These are phyloP conservation scores for Argya squamiceps DNA, from an alignment of 2,797 vertebrate species.

Conservation along the genomic window DNA sequence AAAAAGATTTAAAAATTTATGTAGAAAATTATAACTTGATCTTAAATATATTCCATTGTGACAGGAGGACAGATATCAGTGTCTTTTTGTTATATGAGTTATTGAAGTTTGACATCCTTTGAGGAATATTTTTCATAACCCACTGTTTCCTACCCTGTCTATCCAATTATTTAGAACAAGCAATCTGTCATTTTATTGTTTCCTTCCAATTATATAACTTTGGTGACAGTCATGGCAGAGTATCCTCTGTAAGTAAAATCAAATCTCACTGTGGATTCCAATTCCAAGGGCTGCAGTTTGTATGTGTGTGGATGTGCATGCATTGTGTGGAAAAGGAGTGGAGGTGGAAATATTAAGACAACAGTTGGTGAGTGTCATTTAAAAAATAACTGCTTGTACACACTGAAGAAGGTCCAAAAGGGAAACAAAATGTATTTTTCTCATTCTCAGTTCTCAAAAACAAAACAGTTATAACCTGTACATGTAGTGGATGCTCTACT, in stretches of 20 bases:
- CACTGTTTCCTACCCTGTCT: constrained; percentile 63
- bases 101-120: constrained; percentile 68
- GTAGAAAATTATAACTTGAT: constrained; percentile 37
- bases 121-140: constrained; percentile 73
- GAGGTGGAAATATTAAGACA: background rate
- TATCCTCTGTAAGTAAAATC: constrained; percentile 38
- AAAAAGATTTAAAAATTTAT: constrained; percentile 27
- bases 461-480: background rate
- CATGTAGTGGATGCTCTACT: background rate
- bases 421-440: background rate
- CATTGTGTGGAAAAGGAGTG: background rate
- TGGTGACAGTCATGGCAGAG: constrained; percentile 65
- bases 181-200: constrained; percentile 76
- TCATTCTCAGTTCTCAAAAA: background rate
- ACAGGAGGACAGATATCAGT: constrained; percentile 48
- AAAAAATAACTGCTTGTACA: background rate
- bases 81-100: constrained; percentile 64
- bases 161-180: constrained; percentile 76
- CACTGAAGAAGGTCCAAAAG: background rate
- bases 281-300: constrained; percentile 15
- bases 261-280: background rate
- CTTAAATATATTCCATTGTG: constrained; percentile 41
- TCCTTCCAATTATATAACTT: constrained; percentile 74
- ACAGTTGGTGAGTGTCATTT: background rate
- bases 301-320: background rate